Conservation (phyloP, 2,797 vertebrate species). For the Poeciliopsis turneri region DNA sequence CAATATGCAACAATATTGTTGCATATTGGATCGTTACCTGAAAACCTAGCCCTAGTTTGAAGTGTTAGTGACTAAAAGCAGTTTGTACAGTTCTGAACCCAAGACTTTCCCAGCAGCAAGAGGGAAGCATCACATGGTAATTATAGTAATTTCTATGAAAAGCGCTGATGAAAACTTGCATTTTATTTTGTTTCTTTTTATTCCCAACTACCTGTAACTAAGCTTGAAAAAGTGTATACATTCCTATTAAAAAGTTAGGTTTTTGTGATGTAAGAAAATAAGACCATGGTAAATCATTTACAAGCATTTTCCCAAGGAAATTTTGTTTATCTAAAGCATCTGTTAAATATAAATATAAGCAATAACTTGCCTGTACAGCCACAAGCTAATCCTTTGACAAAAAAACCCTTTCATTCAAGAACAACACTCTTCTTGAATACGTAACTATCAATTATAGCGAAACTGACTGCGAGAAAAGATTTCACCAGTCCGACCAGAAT, state of each 20-base stretch:
- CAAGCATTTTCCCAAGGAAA: not conserved
- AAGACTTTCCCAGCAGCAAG: slow-evolving; percentile 58
- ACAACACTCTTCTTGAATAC: not conserved
- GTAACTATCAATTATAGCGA: not conserved
- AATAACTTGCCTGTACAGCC: not conserved
- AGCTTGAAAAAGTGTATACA: not conserved
- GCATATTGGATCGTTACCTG: not conserved
- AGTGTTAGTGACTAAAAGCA: slow-evolving; percentile 16
- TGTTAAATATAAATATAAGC: not conserved
- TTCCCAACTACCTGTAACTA: not conserved
- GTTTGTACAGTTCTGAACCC: slow-evolving; percentile 53
- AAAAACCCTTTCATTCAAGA: not conserved
- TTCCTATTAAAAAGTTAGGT: not conserved
- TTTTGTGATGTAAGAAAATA: not conserved
- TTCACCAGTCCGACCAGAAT: not conserved
- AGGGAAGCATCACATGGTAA: not conserved
- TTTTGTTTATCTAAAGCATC: not conserved
- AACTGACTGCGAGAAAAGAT: not conserved
- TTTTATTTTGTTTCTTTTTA: not conserved
- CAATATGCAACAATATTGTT: no score
- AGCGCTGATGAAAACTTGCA: not conserved
- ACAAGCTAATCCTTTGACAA: not conserved
- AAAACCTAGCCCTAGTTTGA: not conserved
- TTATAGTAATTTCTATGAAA: not conserved
- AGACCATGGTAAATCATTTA: not conserved